phyloP scores from a whole-genome alignment of 2,888 invertebrate species.

The Sthenelais limicola region DNA sequence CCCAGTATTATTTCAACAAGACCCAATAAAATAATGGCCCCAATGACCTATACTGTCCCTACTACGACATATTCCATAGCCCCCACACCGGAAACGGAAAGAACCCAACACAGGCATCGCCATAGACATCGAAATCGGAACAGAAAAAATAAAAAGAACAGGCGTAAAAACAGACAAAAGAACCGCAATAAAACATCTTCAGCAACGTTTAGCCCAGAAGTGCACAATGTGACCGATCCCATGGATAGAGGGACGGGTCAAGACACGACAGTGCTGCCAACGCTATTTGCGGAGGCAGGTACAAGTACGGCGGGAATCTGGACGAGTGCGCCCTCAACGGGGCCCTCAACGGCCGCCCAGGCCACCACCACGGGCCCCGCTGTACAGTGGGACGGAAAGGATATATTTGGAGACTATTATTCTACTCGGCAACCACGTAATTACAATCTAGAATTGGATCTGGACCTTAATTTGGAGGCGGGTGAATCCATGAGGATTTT shows the following conservation, averaged over 20 bases:
- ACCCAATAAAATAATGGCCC: no score
- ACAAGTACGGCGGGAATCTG: neutral
- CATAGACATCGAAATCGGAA: neutral
- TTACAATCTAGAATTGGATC: conserved; percentile 18
- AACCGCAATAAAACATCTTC: neutral
- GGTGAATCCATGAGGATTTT: conserved; percentile 13
- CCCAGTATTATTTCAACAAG: no score
- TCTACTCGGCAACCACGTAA: conserved; percentile 13
- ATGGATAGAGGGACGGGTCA: no score
- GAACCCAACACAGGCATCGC: conserved; percentile 11
- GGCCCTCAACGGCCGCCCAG: neutral
- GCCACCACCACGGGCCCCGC: neutral
- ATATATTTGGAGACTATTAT: neutral
- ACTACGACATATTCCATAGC: no score
- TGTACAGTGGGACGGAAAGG: conserved; percentile 30
- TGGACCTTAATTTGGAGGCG: conserved; percentile 1
- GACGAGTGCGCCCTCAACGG: neutral
- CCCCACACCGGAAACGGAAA: no score
- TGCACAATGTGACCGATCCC: no score
- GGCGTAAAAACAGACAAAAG: neutral
- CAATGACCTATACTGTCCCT: no score
- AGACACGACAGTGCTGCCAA: neutral
- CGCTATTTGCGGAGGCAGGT: neutral
- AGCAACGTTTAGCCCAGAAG: neutral
- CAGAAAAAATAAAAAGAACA: neutral